phyloP scores from a whole-genome alignment of 1,140 invertebrate species.

The Hestina assimilis region DNA sequence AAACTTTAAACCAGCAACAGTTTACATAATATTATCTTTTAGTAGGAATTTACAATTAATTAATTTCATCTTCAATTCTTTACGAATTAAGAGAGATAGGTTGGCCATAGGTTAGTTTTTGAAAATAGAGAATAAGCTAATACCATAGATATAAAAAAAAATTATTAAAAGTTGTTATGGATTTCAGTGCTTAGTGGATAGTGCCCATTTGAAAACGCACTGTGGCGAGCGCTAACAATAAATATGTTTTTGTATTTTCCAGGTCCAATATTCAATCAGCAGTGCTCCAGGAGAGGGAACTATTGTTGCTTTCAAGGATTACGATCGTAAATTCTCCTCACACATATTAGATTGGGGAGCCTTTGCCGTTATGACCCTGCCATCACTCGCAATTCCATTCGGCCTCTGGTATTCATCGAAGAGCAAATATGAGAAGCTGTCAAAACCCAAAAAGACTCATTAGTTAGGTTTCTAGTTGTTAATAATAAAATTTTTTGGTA shows the following conservation, averaged over 20 bases:
- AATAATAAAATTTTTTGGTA: slow-evolving; percentile 40
- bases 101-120: no score
- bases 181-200: no score
- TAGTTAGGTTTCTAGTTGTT: slow-evolving; percentile 48
- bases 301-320: slow-evolving; percentile 97
- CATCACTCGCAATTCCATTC: slow-evolving; percentile 96
- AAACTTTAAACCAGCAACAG: no score
- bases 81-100: no score
- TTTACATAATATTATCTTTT: no score
- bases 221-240: not conserved
- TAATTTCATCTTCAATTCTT: no score
- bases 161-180: no score
- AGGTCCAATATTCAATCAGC: slow-evolving; percentile 91
- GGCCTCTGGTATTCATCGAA: slow-evolving; percentile 96
- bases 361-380: slow-evolving; percentile 97
- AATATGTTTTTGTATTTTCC: slow-evolving; percentile 35
- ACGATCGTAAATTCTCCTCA: slow-evolving; percentile 98
- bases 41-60: no score
- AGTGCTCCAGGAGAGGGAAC: slow-evolving; percentile 98
- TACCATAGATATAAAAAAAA: no score
- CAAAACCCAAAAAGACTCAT: slow-evolving; percentile 82
- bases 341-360: slow-evolving; percentile 98
- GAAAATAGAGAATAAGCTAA: no score
- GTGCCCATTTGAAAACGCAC: no score
- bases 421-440: slow-evolving; percentile 93